phyloP scores from a whole-genome alignment of 2,888 invertebrate species.

The Machimus rusticus region DNA sequence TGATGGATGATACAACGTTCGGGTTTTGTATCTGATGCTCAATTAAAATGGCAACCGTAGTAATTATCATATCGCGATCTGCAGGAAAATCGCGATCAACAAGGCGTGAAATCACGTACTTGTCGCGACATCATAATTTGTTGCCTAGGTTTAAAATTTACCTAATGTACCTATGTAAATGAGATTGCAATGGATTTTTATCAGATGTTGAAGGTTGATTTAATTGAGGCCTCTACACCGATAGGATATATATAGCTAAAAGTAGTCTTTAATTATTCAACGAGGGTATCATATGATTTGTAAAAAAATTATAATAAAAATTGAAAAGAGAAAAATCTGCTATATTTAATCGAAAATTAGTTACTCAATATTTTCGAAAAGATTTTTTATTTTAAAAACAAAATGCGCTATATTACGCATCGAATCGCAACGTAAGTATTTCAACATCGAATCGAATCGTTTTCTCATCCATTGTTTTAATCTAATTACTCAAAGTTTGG shows the following conservation, averaged over 20 bases:
- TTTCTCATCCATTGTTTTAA: not conserved
- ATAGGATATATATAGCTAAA: no score
- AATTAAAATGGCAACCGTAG: not conserved
- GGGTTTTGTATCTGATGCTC: not conserved
- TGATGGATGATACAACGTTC: not conserved
- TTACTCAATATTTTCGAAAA: no score
- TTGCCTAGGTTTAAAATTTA: not conserved
- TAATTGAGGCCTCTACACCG: no score
- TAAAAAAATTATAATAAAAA: no score
- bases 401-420: not conserved
- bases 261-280: no score
- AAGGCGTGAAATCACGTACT: not conserved
- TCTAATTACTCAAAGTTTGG: not conserved
- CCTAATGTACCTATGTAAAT: not conserved
- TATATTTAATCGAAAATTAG: not conserved
- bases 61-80: not conserved
- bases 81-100: not conserved
- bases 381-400: not conserved
- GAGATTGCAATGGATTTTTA: not conserved
- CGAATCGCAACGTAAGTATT: not conserved
- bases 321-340: not conserved
- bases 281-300: no score
- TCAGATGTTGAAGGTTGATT: not conserved
- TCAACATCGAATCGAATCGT: not conserved
- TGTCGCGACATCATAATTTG: not conserved